Conservation (phyloP, 37 sponge, comb jelly and placozoan genomes). For the Hexactinellida sp. region DNA sequence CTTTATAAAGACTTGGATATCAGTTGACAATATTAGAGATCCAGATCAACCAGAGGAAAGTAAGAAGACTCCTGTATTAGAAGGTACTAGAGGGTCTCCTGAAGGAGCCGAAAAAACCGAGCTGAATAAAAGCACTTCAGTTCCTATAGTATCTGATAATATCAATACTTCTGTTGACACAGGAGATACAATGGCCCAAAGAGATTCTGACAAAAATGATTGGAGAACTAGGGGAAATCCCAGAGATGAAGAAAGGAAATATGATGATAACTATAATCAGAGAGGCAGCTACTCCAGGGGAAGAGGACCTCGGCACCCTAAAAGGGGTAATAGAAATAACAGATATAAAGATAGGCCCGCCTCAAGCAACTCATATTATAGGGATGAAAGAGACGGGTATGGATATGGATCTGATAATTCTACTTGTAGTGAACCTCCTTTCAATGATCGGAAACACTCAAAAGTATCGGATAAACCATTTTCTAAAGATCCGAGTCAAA, state of each 20-base stretch:
- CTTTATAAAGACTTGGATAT: background rate
- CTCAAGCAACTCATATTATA: background rate
- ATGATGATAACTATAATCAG: background rate
- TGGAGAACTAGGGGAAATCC: background rate
- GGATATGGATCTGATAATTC: background rate
- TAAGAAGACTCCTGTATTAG: background rate
- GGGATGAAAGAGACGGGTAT: background rate
- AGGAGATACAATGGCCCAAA: background rate
- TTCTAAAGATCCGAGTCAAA: background rate
- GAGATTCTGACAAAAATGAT: background rate
- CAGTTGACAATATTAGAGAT: background rate
- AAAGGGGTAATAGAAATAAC: background rate
- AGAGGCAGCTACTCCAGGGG: background rate
- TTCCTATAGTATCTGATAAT: background rate
- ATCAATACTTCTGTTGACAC: background rate
- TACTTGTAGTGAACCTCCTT: background rate
- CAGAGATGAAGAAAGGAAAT: no score
- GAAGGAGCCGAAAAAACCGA: slow-evolving; percentile 7
- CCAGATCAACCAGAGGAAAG: background rate
- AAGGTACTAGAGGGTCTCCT: background rate
- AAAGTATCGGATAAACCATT: background rate
- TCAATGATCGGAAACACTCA: background rate
- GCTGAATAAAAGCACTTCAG: background rate
- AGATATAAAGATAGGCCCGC: background rate
- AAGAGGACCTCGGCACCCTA: background rate